Evolutionary conservation across 2,797 vertebrate species (phyloP).

Genomic region (Sebastes nivosus): DNA sequence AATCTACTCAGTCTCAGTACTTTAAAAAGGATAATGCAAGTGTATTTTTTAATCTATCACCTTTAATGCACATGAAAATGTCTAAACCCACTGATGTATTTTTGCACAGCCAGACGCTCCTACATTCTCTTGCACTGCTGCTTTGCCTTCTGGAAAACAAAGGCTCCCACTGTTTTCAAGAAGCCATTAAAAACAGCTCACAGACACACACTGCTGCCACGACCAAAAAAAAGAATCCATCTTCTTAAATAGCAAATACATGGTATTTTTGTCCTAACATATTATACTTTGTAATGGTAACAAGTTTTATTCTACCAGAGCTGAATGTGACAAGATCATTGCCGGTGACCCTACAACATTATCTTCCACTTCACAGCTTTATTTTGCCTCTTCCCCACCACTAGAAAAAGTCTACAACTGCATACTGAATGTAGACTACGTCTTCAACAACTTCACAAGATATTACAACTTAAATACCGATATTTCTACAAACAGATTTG

Average conservation of each 20-base stretch:
- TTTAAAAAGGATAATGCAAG: not conserved
- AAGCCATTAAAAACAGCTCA: constrained; percentile 28
- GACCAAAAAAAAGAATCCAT: constrained; percentile 15
- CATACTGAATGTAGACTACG: not conserved
- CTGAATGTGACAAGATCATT: not conserved
- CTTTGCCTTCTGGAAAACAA: constrained; percentile 56
- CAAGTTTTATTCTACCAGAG: not conserved
- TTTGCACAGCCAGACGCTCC: constrained; percentile 27
- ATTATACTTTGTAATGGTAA: constrained; percentile 5
- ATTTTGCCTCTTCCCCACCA: not conserved
- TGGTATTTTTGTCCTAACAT: not conserved
- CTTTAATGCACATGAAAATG: constrained; percentile 25
- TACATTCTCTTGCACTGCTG: constrained; percentile 16
- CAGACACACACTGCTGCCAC: constrained; percentile 17
- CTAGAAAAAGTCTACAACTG: not conserved
- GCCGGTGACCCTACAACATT: not conserved
- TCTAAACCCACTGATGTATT: constrained; percentile 42
- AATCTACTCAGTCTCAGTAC: constrained; percentile 2
- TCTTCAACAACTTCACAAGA: not conserved
- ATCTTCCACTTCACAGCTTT: not conserved
- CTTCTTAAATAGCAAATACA: constrained; percentile 16
- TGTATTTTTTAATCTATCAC: constrained; percentile 34
- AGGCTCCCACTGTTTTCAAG: constrained; percentile 33
- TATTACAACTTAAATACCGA: not conserved
- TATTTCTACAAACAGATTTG: not conserved